Evolutionary conservation across 2,888 invertebrate genomes (phyloP).

Genomic region (Calameuta filiformis): DNA sequence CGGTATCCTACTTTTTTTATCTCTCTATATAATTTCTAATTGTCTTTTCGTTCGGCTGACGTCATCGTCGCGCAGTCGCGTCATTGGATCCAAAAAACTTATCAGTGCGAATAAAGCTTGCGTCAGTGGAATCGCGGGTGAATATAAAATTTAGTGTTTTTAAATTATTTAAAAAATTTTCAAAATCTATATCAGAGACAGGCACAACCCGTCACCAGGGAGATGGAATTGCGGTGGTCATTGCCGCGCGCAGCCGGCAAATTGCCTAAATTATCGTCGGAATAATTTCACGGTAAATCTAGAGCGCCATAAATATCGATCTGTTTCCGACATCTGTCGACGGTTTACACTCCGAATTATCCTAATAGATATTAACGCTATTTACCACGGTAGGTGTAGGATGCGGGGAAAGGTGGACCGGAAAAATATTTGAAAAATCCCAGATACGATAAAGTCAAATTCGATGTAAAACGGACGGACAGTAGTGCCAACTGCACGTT

Average conservation of each 20-base stretch:
- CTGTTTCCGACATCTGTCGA: slow-evolving; percentile 23
- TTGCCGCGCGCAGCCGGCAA: slow-evolving; percentile 1
- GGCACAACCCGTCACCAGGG: neutral
- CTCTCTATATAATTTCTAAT: neutral
- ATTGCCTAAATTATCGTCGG: slow-evolving; percentile 17
- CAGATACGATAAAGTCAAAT: neutral
- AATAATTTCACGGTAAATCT: slow-evolving; percentile 24
- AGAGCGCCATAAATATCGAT: slow-evolving; percentile 22
- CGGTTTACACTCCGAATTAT: slow-evolving; percentile 21
- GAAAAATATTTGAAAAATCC: slow-evolving; percentile 6
- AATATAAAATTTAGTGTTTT: too few relatives aligned
- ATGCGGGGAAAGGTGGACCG: rapidly evolving
- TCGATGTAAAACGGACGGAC: neutral
- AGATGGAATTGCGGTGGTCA: neutral
- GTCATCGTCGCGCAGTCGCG: too few relatives aligned
- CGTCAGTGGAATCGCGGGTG: too few relatives aligned
- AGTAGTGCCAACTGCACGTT: slow-evolving; percentile 18
- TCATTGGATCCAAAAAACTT: too few relatives aligned
- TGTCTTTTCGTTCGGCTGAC: neutral
- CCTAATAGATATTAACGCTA: slow-evolving; percentile 24
- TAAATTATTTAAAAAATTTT: too few relatives aligned
- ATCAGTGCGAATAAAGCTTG: too few relatives aligned
- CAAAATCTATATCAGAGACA: neutral
- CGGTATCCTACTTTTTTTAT: neutral
- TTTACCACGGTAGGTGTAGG: neutral